These are phyloP conservation scores for Cenopis cana DNA, from an alignment of 2,888 invertebrate species.

Conservation along the genomic window DNA sequence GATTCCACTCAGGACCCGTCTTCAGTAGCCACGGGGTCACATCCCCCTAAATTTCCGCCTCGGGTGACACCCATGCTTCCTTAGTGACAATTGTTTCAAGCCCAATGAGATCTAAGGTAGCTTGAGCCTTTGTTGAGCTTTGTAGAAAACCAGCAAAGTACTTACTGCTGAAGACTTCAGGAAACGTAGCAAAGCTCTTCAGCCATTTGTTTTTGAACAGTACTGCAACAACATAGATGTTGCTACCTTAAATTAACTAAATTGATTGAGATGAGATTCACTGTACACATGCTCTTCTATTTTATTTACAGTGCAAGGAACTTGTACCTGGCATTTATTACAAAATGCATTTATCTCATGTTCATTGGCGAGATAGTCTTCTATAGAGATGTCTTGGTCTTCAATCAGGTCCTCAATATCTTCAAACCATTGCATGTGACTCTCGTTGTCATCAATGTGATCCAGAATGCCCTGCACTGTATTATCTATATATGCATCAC, in stretches of 20 bases:
- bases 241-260: conserved; percentile 50
- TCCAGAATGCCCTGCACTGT: conserved; percentile 56
- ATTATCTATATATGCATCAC: conserved; percentile 62
- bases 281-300: conserved; percentile 65
- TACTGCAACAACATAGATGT: conserved; percentile 30
- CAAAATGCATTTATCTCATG: conserved; percentile 65
- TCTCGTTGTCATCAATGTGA: conserved; percentile 65
- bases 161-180: not conserved
- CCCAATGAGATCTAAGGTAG: not conserved
- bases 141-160: not conserved
- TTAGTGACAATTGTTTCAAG: not conserved
- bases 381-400: conserved; percentile 61
- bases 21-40: too few relatives aligned
- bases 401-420: conserved; percentile 66
- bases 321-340: conserved; percentile 61
- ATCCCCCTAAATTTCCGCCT: too few relatives aligned
- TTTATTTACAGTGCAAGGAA: conserved; percentile 57
- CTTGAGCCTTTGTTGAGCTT: not conserved
- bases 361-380: conserved; percentile 59
- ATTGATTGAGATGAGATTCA: conserved; percentile 61
- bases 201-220: conserved; percentile 6
- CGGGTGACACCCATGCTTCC: too few relatives aligned
- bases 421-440: conserved; percentile 65
- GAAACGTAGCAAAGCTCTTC: not conserved
- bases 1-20: too few relatives aligned